A percentile compares a stretch with the other conserved stretches of the same genome.
phyloP scores from a whole-genome alignment of 1,140 invertebrate genomes.

The Paraescarpia echinospica region DNA sequence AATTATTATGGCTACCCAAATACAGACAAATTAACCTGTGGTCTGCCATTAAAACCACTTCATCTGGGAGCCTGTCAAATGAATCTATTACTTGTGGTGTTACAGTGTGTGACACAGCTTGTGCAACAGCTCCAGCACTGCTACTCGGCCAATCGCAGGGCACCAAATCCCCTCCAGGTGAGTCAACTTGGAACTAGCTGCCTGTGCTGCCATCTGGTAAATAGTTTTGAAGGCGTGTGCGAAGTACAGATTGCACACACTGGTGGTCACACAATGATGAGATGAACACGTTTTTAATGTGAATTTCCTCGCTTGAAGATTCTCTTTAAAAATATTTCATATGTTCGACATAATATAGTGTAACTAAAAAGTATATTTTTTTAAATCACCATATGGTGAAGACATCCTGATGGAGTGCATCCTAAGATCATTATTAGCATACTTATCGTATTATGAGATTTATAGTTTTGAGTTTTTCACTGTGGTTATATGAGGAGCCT shows the following conservation, averaged over 20 bases:
- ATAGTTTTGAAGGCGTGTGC: not conserved
- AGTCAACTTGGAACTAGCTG: not conserved
- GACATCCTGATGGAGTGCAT: too few relatives aligned
- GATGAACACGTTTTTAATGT: too few relatives aligned
- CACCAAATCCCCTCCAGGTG: conserved; percentile 72
- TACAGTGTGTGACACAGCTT: conserved; percentile 80
- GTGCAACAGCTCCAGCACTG: conserved; percentile 90
- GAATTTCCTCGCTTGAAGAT: too few relatives aligned
- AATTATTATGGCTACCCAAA: too few relatives aligned
- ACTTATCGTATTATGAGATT: too few relatives aligned
- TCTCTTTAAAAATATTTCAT: too few relatives aligned
- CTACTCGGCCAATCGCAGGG: conserved; percentile 88
- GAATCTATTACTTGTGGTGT: conserved; percentile 37
- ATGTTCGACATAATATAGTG: not conserved
- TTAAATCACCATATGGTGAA: not conserved
- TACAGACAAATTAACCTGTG: too few relatives aligned
- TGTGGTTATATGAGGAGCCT: not conserved
- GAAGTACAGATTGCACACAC: too few relatives aligned
- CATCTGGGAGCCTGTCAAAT: conserved; percentile 21
- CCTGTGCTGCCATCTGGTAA: not conserved
- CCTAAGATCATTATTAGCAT: too few relatives aligned
- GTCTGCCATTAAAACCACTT: conserved; percentile 1
- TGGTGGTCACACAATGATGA: too few relatives aligned
- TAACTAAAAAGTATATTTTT: not conserved
- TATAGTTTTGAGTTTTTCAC: too few relatives aligned